Evolutionary conservation across 2,888 invertebrate species (phyloP), one percentile per base, ranked within the genome.

Genomic region (Hylaea fasciaria): DNA sequence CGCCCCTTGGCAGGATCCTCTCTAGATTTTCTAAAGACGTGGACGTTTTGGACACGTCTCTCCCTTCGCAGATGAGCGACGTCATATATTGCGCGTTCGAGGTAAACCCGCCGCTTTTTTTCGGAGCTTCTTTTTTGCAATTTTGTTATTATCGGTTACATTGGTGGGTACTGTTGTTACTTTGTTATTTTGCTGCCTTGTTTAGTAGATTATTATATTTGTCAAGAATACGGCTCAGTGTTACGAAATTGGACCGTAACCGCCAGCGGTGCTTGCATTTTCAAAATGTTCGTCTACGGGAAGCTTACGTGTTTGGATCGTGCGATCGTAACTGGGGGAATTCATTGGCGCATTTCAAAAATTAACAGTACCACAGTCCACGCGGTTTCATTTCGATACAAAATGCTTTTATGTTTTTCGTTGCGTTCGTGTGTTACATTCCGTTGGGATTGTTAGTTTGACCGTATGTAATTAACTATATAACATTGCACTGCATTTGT

Each of bases 21-120:
- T 81, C 94, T 89, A 94, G 95, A 84, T 96, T 95, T 89, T 94
- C 95, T 84, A 95, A 95, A 94, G 96, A 96, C 87, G 89, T 96
- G 73, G 95, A 96, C 84, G 93, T 95, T 71, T 84, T 95, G 93
- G 96, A 96, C 87, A 93, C 93, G 76, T 93, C 93, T 76, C 93
- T 96, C 71, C 95, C 95, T 65, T 93, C 92, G 87, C 92, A 94
- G 89, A 89, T 94, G 83, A 90, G 94, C 73, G 95, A 95, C 93
- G 94, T 93, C 86, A 88, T 94, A 84, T 95, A 93, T 94, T 95
- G 95, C 91, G 84, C 94, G 73, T 95, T 94, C 83, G 95, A 95
- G 95, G 95, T 95, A 95, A 94, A 71, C 71, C 62, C 60, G 61
- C 66, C 57, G 56, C 28, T 57, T 60, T 45, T n/a, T 28, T n/a